A percentile compares a stretch with the other conserved stretches of the same genome.
These are phyloP conservation scores for Hippopotamus amphibius DNA, from an alignment of 2,113 vertebrate genomes.

Conservation along the genomic window DNA sequence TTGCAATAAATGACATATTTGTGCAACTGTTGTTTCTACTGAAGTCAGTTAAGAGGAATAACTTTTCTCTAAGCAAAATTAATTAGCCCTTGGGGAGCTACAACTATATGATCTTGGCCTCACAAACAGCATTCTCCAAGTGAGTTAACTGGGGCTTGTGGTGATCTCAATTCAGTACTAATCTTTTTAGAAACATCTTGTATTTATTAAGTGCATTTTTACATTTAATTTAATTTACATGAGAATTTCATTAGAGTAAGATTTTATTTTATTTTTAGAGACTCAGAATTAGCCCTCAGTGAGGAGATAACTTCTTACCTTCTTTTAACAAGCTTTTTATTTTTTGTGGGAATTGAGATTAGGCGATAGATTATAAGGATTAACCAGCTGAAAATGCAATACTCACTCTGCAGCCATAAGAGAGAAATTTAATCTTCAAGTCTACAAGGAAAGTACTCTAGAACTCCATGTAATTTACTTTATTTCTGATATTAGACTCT, in stretches of 20 bases:
- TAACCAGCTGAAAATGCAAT: slow-evolving; percentile 49
- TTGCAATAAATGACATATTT: neutral
- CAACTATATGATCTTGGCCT: neutral
- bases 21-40: neutral
- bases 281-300: slow-evolving; percentile 59
- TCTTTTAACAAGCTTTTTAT: slow-evolving; percentile 75
- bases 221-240: slow-evolving; percentile 71
- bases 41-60: slow-evolving; percentile 13
- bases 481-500: slow-evolving; percentile 50
- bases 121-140: neutral
- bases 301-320: slow-evolving; percentile 68
- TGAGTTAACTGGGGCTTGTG: neutral
- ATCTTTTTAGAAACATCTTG: neutral
- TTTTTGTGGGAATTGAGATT: slow-evolving; percentile 72
- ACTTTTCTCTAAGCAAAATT: slow-evolving; percentile 41
- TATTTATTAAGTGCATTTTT: slow-evolving; percentile 60
- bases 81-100: slow-evolving; percentile 1
- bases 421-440: slow-evolving; percentile 71
- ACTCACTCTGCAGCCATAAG: neutral
- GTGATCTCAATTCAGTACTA: neutral
- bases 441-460: slow-evolving; percentile 38
- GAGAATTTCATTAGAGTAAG: slow-evolving; percentile 41
- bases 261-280: slow-evolving; percentile 23
- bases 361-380: slow-evolving; percentile 63
- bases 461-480: slow-evolving; percentile 62